These are phyloP conservation scores for Lutjanus argentimaculatus DNA, from an alignment of 2,797 vertebrate genomes.

Conservation along the genomic window DNA sequence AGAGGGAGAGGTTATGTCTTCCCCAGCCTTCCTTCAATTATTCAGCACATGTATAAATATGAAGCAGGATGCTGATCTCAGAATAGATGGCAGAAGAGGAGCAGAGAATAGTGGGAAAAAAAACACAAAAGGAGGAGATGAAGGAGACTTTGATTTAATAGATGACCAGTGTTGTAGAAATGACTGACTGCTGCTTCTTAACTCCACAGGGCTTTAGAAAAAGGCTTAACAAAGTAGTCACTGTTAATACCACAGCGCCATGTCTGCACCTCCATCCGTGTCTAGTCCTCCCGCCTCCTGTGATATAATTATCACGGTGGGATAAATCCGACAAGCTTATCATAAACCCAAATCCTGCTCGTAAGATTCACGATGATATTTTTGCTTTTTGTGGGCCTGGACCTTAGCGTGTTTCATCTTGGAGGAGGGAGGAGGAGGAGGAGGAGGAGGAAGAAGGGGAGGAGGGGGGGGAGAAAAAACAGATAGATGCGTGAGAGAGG, in stretches of 20 bases:
- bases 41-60: constrained; percentile 81
- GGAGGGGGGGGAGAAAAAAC: neutral
- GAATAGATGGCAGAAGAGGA: constrained; percentile 57
- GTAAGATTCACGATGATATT: constrained; percentile 50
- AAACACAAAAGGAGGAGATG: neutral
- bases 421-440: neutral
- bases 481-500: constrained; percentile 55
- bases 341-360: constrained; percentile 41
- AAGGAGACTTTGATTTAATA: constrained; percentile 31
- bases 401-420: constrained; percentile 41
- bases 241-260: constrained; percentile 53
- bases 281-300: constrained; percentile 24
- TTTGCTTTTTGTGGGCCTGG: constrained; percentile 33
- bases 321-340: constrained; percentile 42
- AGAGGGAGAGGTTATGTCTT: constrained; percentile 60
- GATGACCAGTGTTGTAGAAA: constrained; percentile 61
- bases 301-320: constrained; percentile 51
- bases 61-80: constrained; percentile 65
- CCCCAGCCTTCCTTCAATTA: constrained; percentile 75
- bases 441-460: neutral
- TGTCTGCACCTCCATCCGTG: constrained; percentile 58
- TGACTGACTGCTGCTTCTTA: constrained; percentile 57
- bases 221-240: constrained; percentile 58
- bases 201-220: constrained; percentile 60
- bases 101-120: constrained; percentile 17